These are phyloP conservation scores for Pterocles gutturalis DNA, from an alignment of 2,113 vertebrate species.

Conservation along the genomic window DNA sequence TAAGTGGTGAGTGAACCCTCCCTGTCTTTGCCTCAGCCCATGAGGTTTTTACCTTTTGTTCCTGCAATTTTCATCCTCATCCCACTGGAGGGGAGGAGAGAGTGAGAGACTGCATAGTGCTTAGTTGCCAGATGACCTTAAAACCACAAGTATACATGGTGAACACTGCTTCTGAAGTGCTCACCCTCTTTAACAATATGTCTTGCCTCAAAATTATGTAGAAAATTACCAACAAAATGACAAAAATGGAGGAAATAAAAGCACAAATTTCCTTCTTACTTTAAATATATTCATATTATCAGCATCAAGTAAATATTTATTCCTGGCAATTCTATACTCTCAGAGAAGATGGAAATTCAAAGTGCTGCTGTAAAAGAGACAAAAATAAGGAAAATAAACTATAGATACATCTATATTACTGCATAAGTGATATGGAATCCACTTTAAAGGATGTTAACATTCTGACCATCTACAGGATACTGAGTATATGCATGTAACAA, in stretches of 20 bases:
- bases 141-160: background rate
- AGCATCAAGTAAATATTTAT: background rate
- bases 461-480: background rate
- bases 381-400: background rate
- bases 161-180: background rate
- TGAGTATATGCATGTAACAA: background rate
- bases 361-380: background rate
- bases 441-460: background rate
- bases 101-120: too few relatives aligned
- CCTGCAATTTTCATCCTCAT: too few relatives aligned
- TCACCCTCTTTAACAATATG: background rate
- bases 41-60: too few relatives aligned
- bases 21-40: too few relatives aligned
- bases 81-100: too few relatives aligned
- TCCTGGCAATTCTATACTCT: background rate
- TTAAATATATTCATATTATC: background rate
- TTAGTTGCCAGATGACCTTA: too few relatives aligned
- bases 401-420: background rate
- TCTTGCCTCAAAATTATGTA: background rate
- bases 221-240: background rate
- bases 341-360: background rate
- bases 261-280: background rate
- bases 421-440: background rate
- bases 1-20: too few relatives aligned
- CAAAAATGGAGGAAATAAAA: background rate